Evolutionary conservation across 2,113 vertebrate genomes (phyloP).

Genomic region (Centrocercus urophasianus): DNA sequence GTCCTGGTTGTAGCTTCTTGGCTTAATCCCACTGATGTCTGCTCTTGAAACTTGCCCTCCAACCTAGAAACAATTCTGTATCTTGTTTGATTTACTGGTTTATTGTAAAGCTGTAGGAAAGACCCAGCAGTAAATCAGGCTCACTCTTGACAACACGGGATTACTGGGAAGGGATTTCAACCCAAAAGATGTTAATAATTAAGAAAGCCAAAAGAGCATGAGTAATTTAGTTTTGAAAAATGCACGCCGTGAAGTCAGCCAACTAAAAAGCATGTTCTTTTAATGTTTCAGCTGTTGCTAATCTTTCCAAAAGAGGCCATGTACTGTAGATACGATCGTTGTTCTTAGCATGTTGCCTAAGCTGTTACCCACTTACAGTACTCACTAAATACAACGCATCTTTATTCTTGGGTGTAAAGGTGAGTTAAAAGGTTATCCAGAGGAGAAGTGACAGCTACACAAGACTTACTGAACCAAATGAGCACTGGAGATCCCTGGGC

Average conservation of each 20-base stretch:
- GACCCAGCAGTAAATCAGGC: constrained; percentile 39
- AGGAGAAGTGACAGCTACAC: background rate
- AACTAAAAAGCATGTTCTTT: constrained; percentile 68
- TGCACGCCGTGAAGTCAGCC: constrained; percentile 48
- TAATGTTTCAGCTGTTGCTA: constrained; percentile 58
- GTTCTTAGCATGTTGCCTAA: constrained; percentile 34
- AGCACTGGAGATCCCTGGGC: background rate
- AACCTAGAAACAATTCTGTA: constrained; percentile 7
- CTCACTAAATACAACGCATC: background rate
- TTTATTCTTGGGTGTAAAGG: constrained; percentile 10
- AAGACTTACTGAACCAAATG: background rate
- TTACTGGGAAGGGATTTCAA: constrained; percentile 46
- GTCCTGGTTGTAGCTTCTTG: background rate
- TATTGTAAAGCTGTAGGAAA: constrained; percentile 23
- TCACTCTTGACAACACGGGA: constrained; percentile 28
- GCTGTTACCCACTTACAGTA: background rate
- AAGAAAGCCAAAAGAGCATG: constrained; percentile 68
- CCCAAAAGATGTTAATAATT: constrained; percentile 75
- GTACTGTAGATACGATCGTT: constrained; percentile 43
- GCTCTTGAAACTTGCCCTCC: background rate
- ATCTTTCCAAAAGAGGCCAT: constrained; percentile 59
- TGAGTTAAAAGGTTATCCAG: background rate
- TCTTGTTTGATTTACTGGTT: constrained; percentile 25
- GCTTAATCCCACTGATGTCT: constrained; percentile 14
- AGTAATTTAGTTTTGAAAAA: constrained; percentile 69